Evolutionary conservation across 2,113 vertebrate species (phyloP).

Genomic region (Pitta sordida): DNA sequence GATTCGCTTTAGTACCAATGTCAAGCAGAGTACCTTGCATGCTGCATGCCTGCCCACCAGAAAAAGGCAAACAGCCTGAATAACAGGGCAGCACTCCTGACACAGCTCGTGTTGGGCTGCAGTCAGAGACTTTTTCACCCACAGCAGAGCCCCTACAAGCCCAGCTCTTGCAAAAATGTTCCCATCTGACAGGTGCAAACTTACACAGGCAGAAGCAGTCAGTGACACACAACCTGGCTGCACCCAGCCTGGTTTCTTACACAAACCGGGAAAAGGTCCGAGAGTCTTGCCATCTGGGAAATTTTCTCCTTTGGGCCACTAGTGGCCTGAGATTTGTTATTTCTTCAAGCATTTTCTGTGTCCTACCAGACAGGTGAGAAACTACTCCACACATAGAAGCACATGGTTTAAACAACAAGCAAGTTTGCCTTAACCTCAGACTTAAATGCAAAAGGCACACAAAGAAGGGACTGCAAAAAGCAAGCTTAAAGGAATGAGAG

Average conservation of each 20-base stretch:
- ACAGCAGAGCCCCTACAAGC: background rate
- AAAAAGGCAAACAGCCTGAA: background rate
- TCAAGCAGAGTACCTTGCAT: background rate
- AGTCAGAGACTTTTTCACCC: background rate
- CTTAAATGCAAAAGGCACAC: background rate
- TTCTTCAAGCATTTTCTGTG: background rate
- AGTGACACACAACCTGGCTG: background rate
- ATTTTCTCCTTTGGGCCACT: background rate
- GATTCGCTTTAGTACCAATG: no score
- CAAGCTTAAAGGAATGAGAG: background rate
- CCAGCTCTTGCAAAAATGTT: background rate
- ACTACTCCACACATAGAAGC: background rate
- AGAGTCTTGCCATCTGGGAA: background rate
- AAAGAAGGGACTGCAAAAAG: background rate
- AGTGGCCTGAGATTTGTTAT: background rate
- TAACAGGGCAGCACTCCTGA: background rate
- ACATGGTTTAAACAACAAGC: background rate
- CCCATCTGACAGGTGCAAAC: background rate
- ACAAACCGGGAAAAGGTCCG: background rate
- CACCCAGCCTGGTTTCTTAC: background rate
- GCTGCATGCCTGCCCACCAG: background rate
- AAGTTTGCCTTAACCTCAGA: background rate
- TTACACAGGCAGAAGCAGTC: background rate
- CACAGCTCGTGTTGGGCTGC: background rate
- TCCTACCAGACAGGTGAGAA: background rate